Base-by-base conservation (phyloP, 2,797 vertebrate species). In the Sebastolobus altivelis region DNA sequence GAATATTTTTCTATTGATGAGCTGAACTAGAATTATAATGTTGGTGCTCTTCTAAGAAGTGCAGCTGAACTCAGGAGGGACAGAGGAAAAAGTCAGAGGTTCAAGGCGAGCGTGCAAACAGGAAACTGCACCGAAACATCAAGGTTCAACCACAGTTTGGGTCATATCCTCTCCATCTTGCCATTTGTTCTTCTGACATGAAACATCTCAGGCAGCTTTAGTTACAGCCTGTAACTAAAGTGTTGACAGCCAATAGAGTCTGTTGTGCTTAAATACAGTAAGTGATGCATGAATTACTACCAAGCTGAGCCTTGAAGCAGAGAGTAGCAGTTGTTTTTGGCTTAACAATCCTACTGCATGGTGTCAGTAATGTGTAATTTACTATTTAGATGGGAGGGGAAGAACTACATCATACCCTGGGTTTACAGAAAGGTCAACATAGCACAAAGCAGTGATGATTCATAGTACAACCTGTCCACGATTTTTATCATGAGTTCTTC, bases 141-240 rank as follows among this genome's bases (percentile, higher is more conserved):
- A 74, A 72, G 27, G 66, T 77, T 80, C 43, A 87, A 90, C 88
- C 89, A 87, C 85, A 84, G 81, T 79, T 91, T 88, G 83, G 88
- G 86, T 91, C 90, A 92, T 84, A 90, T 94, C 92, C 92, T 93
- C 67, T 88, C 69, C 16, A 72, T 61, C 84, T 87, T 56, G 20
- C 20, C 55, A 67, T 81, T 87, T 85, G 46, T 16, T 80, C 80
- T 68, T 80, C 56, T 68, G 4, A n/a, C 0, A 10, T 46, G 12
- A 13, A 13, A 74, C 71, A 14, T 37, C 5, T 61, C 54, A 1
- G 1, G 20, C 2, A 31, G 62, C 43, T 79, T 78, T 29, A 71
- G 46, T 67, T 4, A 75, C 16, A 73, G 33, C 7, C 10, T 38
- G 38, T 43, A 2, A 52, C 20, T 52, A 4, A 54, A 62, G n/a